Base-by-base conservation (phyloP, 1,140 invertebrate genomes). In the Coelopa frigida region DNA sequence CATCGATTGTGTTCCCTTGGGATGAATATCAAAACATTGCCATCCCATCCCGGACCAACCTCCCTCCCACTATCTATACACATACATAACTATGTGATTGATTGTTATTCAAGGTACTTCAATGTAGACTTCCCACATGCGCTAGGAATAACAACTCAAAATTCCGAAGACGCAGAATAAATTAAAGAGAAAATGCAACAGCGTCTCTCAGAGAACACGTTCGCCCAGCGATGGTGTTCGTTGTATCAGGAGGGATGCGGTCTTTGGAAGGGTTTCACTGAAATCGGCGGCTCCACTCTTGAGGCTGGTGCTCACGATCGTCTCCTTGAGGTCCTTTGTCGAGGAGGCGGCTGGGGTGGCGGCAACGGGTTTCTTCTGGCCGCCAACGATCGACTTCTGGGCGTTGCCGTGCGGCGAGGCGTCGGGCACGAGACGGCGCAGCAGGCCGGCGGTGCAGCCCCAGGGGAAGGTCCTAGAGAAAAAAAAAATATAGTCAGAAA, bases 381-480 rank as follows among this genome's bases (percentile, higher is more conserved):
- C 47, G 44, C 27, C 26, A 2, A 43, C 5, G 1, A 39, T 4
- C 4, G 47, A 39, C 20, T 49, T 49, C 26, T 44, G 50, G 35
- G 45, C 45, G 26, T 32, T 26, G 29, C 46, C 65, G 17, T 70
- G 58, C 17, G 82, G 82, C 14, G 73, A 71, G 7, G 77, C 79
- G 56, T 84, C 82, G 8, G 72, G 76, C 15, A 85, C 77, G 17
- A 85, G 52, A n/a, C 75, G 72, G 21, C 78, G 73, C 32, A 85
- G 65, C 49, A 84, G 69, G 60, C 81, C 80, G 0, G 73, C 75
- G 33, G 75, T 66, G 48, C 80, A 81, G 15, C 71, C 66, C 81
- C 80, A 83, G 15, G 84, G 83, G 50, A 85, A 76, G 23, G 81
- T 55, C 77, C 83, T 85, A 63, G 14, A 72, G 74, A 54, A 41